Percentiles rank a stretch among this genome's conserved stretches.
Evolutionary conservation across 2,113 vertebrate species (phyloP).

Genomic region (Nyctibius bracteatus): DNA sequence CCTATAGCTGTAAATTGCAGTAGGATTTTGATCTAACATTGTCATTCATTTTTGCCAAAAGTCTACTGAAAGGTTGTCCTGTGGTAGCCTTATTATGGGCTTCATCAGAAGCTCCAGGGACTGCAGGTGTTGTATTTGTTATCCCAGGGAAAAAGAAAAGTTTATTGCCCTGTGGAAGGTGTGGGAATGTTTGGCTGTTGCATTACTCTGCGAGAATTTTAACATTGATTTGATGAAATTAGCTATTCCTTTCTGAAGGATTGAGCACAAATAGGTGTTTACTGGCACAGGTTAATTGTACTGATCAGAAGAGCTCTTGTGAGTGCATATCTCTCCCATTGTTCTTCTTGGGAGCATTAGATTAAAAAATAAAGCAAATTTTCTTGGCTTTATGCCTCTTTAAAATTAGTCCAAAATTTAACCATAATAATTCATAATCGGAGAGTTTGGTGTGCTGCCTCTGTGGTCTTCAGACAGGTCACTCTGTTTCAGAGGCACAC

Average conservation of each 20-base stretch:
- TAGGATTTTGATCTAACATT: neutral
- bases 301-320: neutral
- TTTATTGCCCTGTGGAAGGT: neutral
- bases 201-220: neutral
- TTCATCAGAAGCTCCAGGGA: neutral
- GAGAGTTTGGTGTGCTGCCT: neutral
- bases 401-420: neutral
- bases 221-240: neutral
- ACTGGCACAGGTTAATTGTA: neutral
- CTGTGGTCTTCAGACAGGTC: neutral
- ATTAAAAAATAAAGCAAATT: neutral
- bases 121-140: neutral
- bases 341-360: neutral
- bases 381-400: neutral
- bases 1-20: neutral
- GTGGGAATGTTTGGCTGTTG: neutral
- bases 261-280: neutral
- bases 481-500: neutral
- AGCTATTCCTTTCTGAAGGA: neutral
- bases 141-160: neutral
- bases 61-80: neutral
- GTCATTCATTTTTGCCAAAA: neutral
- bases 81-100: neutral
- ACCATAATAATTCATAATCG: neutral
- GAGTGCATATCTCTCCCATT: neutral